Base-by-base conservation (phyloP, 2,797 vertebrate species). In the Acridotheres tristis region DNA sequence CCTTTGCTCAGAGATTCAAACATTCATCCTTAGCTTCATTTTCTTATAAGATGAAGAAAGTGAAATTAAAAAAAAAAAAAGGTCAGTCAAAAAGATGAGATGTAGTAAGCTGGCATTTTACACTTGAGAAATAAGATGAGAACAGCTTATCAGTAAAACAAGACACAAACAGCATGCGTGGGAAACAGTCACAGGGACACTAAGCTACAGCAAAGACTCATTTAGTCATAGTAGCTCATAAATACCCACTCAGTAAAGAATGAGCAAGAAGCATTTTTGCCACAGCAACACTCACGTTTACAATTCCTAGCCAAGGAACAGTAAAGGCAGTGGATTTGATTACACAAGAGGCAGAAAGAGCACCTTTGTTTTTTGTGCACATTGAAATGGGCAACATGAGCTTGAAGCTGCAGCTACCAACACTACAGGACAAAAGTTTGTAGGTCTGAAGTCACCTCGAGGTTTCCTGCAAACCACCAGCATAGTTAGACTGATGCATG, bases 181-280 rank as follows among this genome's bases (percentile, higher is more conserved):
- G 69, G 42, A 94, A 93, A 73, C 27, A 62, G 76, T 59, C 73
- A 61, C 43, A 74, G 38, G 1, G 1, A 57, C 71, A 22, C 48
- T 47, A 78, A 93, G 25, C 66, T 68, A 45, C 17, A 79, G 59
- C 45, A 94, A 68, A 81, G 40, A 40, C 45, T 92, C 43, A 22
- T 38, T 87, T 94, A 69, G 51, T 69, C 42, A 16, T 19, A 69
- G 51, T 9, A 59, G 21, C 16, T 93, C 59, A 74, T 42, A 82
- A 87, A 80, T 53, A 74, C 65, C 53, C 74, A 72, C 45, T 63
- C 87, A 45, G 48, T 54, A 69, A 89, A 88, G 85, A 95, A 91
- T 42, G 43, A 77, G 32, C 45, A 85, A 85, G 72, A 67, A 74
- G 55, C 30, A 57, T 69, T 95, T 92, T 83, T 94, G 72, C 53